These are phyloP conservation scores for Vicugna pacos DNA, from an alignment of 2,113 vertebrate genomes.

Conservation along the genomic window DNA sequence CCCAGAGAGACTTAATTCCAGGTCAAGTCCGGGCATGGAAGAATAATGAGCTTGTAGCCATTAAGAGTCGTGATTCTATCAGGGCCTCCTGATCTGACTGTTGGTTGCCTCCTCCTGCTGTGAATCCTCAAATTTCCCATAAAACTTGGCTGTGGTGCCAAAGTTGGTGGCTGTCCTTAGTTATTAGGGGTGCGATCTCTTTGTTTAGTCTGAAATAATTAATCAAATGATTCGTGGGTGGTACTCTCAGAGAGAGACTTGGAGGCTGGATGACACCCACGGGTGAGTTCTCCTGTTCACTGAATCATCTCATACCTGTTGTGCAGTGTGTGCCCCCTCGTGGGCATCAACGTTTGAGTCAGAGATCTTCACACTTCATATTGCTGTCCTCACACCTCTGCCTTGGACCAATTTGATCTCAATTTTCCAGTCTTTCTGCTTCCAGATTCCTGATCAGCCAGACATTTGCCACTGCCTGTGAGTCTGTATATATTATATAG, in stretches of 20 bases:
- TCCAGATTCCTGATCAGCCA: background rate
- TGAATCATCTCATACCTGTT: background rate
- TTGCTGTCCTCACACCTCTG: background rate
- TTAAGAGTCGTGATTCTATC: slow-evolving; percentile 2
- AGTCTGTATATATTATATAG: background rate
- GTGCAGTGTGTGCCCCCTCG: background rate
- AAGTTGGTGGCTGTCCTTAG: slow-evolving; percentile 43
- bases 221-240: slow-evolving; percentile 6
- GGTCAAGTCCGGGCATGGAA: slow-evolving; percentile 51
- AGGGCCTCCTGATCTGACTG: slow-evolving; percentile 39
- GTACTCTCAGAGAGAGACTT: background rate
- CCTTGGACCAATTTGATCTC: background rate
- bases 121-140: slow-evolving; percentile 39
- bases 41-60: slow-evolving; percentile 15
- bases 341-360: background rate
- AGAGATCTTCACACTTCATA: background rate
- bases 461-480: background rate
- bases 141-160: slow-evolving; percentile 21
- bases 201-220: slow-evolving; percentile 60
- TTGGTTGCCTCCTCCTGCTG: slow-evolving; percentile 5
- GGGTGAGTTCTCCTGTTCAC: background rate
- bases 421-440: background rate
- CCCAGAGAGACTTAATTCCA: background rate
- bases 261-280: background rate
- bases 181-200: slow-evolving; percentile 2